A percentile compares a stretch with the other conserved stretches of the same genome.
These are phyloP conservation scores for Apamea sordens DNA, from an alignment of 2,888 invertebrate genomes.

Conservation along the genomic window DNA sequence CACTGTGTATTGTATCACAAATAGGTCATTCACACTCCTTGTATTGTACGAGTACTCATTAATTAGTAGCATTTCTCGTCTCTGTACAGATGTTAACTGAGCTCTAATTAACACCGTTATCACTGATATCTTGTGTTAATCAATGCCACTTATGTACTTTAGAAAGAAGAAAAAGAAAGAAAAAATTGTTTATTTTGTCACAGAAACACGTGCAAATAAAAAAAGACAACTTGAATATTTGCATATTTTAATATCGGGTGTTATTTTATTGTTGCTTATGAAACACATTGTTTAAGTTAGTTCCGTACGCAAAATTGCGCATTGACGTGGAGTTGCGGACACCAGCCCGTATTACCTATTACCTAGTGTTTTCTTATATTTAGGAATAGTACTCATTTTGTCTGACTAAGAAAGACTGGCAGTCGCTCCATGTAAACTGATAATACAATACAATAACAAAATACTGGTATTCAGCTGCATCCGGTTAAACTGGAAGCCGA, in stretches of 20 bases:
- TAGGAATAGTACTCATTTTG: not conserved
- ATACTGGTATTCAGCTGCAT: too few relatives aligned
- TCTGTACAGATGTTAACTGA: constrained; percentile 12
- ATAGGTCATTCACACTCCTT: constrained; percentile 56
- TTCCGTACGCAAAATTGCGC: not conserved
- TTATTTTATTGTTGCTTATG: not conserved
- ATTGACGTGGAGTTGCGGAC: too few relatives aligned
- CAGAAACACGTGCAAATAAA: not conserved
- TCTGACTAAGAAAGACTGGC: too few relatives aligned
- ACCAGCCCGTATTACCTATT: too few relatives aligned
- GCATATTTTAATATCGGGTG: not conserved
- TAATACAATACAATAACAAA: too few relatives aligned
- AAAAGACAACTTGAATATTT: not conserved
- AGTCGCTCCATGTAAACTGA: too few relatives aligned
- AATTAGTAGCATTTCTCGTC: constrained; percentile 14
- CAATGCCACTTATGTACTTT: not conserved
- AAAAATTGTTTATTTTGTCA: not conserved
- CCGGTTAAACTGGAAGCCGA: too few relatives aligned
- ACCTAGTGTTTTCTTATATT: not conserved
- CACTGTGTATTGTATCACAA: constrained; percentile 30
- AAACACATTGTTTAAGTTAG: not conserved
- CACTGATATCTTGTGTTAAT: constrained; percentile 1
- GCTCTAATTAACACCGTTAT: not conserved
- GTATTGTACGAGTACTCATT: constrained; percentile 23
- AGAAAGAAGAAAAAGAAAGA: not conserved